Evolutionary conservation across 2,797 vertebrate genomes (phyloP).

Genomic region (Calcarius lapponicus): DNA sequence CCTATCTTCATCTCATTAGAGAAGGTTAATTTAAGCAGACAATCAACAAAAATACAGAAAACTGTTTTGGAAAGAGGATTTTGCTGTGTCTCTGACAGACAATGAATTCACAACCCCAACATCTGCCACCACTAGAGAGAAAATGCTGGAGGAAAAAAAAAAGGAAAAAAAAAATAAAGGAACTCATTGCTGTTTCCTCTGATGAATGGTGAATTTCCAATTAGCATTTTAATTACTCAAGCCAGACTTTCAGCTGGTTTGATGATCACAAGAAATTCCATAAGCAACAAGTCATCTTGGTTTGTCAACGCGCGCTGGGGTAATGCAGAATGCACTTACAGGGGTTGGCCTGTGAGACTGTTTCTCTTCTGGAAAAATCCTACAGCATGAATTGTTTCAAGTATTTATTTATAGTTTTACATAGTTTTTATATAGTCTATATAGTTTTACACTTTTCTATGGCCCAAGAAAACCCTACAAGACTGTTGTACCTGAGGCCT

Average conservation of each 20-base stretch:
- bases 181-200: conserved; percentile 64
- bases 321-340: neutral
- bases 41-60: conserved; percentile 75
- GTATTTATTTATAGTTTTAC: neutral
- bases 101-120: conserved; percentile 72
- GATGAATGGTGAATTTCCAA: conserved; percentile 75
- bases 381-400: neutral
- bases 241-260: conserved; percentile 66
- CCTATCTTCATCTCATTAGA: conserved; percentile 71
- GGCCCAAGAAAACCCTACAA: neutral
- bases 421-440: neutral
- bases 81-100: conserved; percentile 52
- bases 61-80: conserved; percentile 47
- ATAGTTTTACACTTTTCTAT: neutral
- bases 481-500: neutral
- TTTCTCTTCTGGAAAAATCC: neutral
- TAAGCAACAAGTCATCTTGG: conserved; percentile 53
- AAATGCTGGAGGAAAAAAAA: conserved; percentile 37
- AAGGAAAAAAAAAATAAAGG: neutral
- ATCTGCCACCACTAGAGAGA: conserved; percentile 70
- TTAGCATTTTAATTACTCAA: conserved; percentile 80
- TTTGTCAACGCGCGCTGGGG: neutral
- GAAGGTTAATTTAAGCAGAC: conserved; percentile 79
- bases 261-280: conserved; percentile 54
- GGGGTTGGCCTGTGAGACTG: neutral